phyloP scores from a whole-genome alignment of 2,113 vertebrate species.

The Bujurquina vittata region DNA sequence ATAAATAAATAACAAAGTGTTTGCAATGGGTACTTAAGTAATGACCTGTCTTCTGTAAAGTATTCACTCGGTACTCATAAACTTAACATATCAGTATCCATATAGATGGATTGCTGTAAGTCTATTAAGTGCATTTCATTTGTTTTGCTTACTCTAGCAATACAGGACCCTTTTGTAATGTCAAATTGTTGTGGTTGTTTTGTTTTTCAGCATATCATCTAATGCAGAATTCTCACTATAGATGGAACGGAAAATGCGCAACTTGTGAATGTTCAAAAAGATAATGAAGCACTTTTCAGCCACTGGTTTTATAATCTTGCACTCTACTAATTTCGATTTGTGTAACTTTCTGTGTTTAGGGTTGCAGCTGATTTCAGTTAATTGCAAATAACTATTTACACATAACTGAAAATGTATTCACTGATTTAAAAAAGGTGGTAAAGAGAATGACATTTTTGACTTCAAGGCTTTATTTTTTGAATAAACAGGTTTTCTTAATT shows the following conservation, averaged over 20 bases:
- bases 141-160: slow-evolving; percentile 44
- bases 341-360: no score
- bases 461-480: background rate
- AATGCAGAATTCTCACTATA: background rate
- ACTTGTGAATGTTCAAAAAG: background rate
- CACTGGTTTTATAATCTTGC: background rate
- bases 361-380: background rate
- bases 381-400: background rate
- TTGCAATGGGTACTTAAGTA: slow-evolving; percentile 72
- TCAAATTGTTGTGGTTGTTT: background rate
- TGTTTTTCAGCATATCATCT: background rate
- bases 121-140: slow-evolving; percentile 34
- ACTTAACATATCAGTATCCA: slow-evolving; percentile 54
- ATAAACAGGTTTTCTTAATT: slow-evolving; percentile 12
- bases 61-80: slow-evolving; percentile 68
- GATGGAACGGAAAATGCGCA: background rate
- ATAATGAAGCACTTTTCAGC: background rate
- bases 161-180: background rate
- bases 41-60: slow-evolving; percentile 73
- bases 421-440: background rate
- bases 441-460: background rate
- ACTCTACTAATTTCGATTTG: background rate
- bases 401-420: background rate
- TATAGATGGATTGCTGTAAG: slow-evolving; percentile 46
- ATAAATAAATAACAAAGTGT: slow-evolving; percentile 58